A percentile compares a stretch with the other conserved stretches of the same genome.
Conservation (phyloP, 2,113 vertebrate species). For the Chaetura pelagica region DNA sequence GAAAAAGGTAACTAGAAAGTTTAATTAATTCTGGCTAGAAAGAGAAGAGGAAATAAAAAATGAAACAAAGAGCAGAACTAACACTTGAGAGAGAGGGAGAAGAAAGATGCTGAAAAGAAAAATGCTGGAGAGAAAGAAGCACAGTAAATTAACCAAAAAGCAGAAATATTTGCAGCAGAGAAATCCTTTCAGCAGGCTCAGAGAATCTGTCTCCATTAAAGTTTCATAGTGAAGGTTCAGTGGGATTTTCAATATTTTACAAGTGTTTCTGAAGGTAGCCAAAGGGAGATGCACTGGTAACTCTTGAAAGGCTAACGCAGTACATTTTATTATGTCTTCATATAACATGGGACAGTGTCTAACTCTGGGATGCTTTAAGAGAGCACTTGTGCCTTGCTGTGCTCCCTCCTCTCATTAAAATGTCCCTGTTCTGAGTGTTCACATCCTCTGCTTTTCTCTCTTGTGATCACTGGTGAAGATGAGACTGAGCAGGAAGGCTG, state of each 20-base stretch:
- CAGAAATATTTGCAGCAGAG: not conserved
- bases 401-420: not conserved
- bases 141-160: not conserved
- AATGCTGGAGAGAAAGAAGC: not conserved
- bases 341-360: not conserved
- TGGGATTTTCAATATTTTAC: conserved; percentile 53
- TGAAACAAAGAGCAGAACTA: not conserved
- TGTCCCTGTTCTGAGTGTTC: not conserved
- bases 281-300: not conserved
- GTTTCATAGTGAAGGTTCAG: conserved; percentile 36
- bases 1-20: not conserved
- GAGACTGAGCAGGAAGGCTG: not conserved
- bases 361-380: not conserved
- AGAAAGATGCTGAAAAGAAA: not conserved
- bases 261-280: conserved; percentile 34
- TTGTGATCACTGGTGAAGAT: not conserved
- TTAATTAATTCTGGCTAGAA: not conserved
- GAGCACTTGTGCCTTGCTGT: not conserved
- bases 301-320: conserved; percentile 13
- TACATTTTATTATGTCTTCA: conserved; percentile 13
- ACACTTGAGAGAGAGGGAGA: not conserved
- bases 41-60: conserved; percentile 17
- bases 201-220: conserved; percentile 36
- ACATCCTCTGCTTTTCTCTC: not conserved
- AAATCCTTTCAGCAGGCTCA: not conserved